These are phyloP conservation scores for Cyclopterus lumpus DNA, from an alignment of 2,797 vertebrate species.

Conservation along the genomic window DNA sequence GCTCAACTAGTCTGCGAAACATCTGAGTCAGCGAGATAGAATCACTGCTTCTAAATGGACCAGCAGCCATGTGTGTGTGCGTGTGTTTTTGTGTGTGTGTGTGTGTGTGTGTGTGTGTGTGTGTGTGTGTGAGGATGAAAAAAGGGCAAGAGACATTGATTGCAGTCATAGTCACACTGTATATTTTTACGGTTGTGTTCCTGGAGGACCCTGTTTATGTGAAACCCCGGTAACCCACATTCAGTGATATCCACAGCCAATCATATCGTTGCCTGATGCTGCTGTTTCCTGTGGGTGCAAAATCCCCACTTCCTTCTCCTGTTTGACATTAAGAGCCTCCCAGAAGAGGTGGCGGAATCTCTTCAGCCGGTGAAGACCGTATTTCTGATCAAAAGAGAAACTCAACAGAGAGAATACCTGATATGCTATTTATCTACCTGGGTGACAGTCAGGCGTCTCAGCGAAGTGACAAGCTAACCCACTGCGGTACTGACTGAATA, in stretches of 20 bases:
- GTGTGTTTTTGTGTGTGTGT: constrained; percentile 1
- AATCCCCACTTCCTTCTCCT: too few relatives aligned
- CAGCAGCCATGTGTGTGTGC: constrained; percentile 8
- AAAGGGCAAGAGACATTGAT: neutral
- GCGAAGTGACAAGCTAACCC: too few relatives aligned
- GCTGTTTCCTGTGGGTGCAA: too few relatives aligned
- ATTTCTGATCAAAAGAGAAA: too few relatives aligned
- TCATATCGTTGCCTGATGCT: neutral
- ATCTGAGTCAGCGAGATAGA: constrained; percentile 47
- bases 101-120: neutral
- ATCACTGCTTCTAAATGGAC: constrained; percentile 43
- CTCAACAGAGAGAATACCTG: too few relatives aligned
- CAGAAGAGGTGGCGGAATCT: too few relatives aligned
- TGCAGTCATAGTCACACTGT: neutral
- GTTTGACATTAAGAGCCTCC: too few relatives aligned
- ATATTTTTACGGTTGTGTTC: neutral
- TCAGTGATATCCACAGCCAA: neutral
- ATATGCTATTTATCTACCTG: too few relatives aligned
- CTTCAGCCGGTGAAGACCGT: too few relatives aligned
- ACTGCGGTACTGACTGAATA: neutral
- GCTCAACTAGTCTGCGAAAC: constrained; percentile 38
- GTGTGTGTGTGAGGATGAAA: neutral
- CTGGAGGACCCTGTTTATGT: neutral
- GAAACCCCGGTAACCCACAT: neutral
- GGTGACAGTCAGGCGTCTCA: too few relatives aligned